Evolutionary conservation across 2,888 invertebrate genomes (phyloP), one percentile per base, ranked within the genome.

Genomic region (Nowickia ferox): DNA sequence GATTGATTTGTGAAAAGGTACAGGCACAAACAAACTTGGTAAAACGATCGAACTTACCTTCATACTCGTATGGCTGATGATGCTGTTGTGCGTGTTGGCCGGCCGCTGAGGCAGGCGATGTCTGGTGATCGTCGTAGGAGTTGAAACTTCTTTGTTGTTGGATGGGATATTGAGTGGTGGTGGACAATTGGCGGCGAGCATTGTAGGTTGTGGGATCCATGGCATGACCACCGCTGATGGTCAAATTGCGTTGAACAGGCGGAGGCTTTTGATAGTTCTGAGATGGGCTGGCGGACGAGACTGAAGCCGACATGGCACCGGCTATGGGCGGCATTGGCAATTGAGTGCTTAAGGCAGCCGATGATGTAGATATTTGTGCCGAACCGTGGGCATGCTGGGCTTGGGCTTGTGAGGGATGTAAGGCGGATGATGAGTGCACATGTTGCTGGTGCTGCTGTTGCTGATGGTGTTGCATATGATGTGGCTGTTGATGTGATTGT

Each of bases 41-140:
- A 88, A 89, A 90, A 90, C 90, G 89, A 88, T 87, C 87, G n/a
- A 85, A 93, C 94, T 94, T 93, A 95, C 95, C 95, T 92, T 94
- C 96, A 92, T 85, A 88, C 19, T 88, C 86, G 22, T 85, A 78
- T 44, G 30, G 30, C 30, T 51, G 86, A 72, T 42, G 82, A 66
- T 51, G 63, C 6, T 66, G 76, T 57, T 76, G 51, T 85, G 48
- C 86, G 83, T 69, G 89, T 86, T 65, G 88, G 0, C 57, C 63
- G 13, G 30, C 63, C 10, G 55, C 51, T 6, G 72, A 38, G 63
- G 84, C 85, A 76, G 48, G 57, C 63, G n/a, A 82, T 51, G 57
- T 87, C 79, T 55, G 87, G 84, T 40, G 89, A 92, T 99, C 99
- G 92, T 97, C 97, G 90, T 96, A 97, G 88, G 93, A 92, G 88